phyloP scores from a whole-genome alignment of 2,888 invertebrate genomes.

The Andrena dorsata region DNA sequence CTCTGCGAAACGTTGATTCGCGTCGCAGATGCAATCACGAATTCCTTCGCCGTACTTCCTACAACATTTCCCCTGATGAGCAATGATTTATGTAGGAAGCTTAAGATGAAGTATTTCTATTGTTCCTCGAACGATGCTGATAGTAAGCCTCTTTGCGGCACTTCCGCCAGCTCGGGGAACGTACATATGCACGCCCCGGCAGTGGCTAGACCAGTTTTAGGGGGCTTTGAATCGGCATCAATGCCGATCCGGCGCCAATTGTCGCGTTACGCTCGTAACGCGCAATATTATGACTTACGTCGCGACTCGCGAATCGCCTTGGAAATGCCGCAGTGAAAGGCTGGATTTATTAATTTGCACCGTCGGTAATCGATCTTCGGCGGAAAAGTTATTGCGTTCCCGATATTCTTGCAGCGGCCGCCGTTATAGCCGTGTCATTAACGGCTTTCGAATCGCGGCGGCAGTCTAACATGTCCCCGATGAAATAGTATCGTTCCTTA shows the following conservation, averaged over 20 bases:
- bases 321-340: constrained; percentile 60
- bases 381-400: constrained; percentile 48
- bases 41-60: neutral
- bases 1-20: neutral
- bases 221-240: constrained; percentile 35
- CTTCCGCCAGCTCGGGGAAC: neutral
- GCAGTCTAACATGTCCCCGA: constrained; percentile 25
- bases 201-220: constrained; percentile 36
- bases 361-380: constrained; percentile 56
- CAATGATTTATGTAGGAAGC: constrained; percentile 28
- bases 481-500: constrained; percentile 5
- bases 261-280: constrained; percentile 23
- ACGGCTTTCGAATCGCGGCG: constrained; percentile 23
- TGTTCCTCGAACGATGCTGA: constrained; percentile 34
- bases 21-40: neutral
- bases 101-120: constrained; percentile 36
- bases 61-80: constrained; percentile 10
- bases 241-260: constrained; percentile 36
- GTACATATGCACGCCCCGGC: neutral
- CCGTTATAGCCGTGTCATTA: constrained; percentile 31
- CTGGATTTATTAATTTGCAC: constrained; percentile 58
- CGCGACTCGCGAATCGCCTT: constrained; percentile 49
- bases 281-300: constrained; percentile 45
- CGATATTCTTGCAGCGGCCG: constrained; percentile 43
- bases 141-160: constrained; percentile 24